Evolutionary conservation across 2,888 invertebrate species (phyloP).

Genomic region (Hirtodrosophila alboralis): DNA sequence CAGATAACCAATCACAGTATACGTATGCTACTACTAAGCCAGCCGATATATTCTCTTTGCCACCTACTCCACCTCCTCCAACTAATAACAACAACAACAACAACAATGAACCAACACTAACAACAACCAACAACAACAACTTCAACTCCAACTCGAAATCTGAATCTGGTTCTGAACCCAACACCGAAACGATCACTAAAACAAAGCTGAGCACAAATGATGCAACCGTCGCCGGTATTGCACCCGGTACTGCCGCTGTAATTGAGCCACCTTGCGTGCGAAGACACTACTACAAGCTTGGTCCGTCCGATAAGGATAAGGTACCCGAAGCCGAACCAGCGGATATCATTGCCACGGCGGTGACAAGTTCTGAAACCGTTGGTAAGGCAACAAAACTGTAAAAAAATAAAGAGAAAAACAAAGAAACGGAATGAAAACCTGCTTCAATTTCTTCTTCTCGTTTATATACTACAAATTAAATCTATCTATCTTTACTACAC

Average conservation of each 20-base stretch:
- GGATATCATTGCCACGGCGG: constrained; percentile 47
- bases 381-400: constrained; percentile 64
- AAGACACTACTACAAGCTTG: constrained; percentile 79
- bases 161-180: constrained; percentile 21
- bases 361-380: constrained; percentile 57
- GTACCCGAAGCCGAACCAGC: constrained; percentile 20
- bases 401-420: constrained; percentile 11
- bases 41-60: constrained; percentile 78
- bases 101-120: constrained; percentile 60
- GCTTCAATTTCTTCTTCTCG: constrained; percentile 9
- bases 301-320: constrained; percentile 79
- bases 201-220: constrained; percentile 71
- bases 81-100: constrained; percentile 76
- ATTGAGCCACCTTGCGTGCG: constrained; percentile 77
- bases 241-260: constrained; percentile 46
- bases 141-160: constrained; percentile 24
- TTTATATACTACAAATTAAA: constrained; percentile 13
- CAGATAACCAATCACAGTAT: constrained; percentile 82
- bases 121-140: constrained; percentile 45
- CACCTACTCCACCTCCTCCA: constrained; percentile 73
- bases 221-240: constrained; percentile 50
- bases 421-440: constrained; percentile 21
- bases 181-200: constrained; percentile 71
- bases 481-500: constrained; percentile 47
- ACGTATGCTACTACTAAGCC: constrained; percentile 80